Percentiles rank a stretch among this genome's conserved stretches.
These are phyloP conservation scores for Melanargia galathea DNA, from an alignment of 2,888 invertebrate species.

Conservation along the genomic window DNA sequence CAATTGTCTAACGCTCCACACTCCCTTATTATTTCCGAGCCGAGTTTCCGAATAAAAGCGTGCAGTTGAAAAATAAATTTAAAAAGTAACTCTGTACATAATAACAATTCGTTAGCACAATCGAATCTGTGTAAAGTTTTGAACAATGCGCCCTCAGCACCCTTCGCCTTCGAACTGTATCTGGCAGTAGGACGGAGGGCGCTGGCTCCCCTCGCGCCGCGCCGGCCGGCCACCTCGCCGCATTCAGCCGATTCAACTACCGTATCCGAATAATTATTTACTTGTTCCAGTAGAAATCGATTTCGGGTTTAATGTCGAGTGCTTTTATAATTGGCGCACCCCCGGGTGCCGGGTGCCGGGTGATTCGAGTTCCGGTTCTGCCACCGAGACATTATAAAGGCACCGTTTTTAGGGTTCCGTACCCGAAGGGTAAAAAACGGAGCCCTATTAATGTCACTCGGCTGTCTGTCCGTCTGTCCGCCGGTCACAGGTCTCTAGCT, in stretches of 20 bases:
- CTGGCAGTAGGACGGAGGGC: background rate
- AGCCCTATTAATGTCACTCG: no score
- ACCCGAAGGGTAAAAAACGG: no score
- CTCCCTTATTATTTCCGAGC: background rate
- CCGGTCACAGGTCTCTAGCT: no score
- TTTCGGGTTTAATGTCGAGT: conserved; percentile 38
- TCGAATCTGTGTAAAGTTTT: conserved; percentile 10
- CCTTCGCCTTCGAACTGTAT: conserved; percentile 10
- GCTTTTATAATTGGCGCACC: conserved; percentile 34
- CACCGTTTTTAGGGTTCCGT: background rate
- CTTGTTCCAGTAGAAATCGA: conserved; percentile 40
- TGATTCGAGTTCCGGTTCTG: background rate
- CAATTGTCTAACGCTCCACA: background rate
- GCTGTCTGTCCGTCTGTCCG: no score
- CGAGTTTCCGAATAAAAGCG: background rate
- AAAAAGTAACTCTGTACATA: background rate
- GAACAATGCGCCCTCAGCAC: conserved; percentile 33
- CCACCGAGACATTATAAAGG: background rate
- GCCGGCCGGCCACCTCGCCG: conserved; percentile 26
- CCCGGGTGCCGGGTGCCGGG: background rate
- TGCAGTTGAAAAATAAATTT: background rate
- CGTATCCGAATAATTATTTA: conserved; percentile 41
- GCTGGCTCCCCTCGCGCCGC: conserved; percentile 26
- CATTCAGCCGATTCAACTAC: conserved; percentile 41
- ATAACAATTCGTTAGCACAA: background rate